Evolutionary conservation across 2,113 vertebrate species (phyloP), one percentile per base, ranked within the genome.

Genomic region (Dipodomys ordii): DNA sequence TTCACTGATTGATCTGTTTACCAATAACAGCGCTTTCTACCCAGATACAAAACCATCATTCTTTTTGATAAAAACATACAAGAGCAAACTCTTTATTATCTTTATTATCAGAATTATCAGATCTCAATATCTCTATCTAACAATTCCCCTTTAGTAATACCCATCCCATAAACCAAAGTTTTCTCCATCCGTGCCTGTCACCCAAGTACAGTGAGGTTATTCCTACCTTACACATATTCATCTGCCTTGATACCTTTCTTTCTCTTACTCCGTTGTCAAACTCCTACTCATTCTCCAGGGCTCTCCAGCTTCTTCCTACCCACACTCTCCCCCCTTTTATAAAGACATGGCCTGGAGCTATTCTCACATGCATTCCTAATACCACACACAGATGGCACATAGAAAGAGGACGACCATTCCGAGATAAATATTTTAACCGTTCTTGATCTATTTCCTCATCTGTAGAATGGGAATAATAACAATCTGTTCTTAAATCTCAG

Each of bases 381-480:
- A 32, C 28, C 39, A 74, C 25, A 13, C 35, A 69, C 7, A 39
- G 39, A 28, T 74, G 84, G 13, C 5, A 74, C 39, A 35, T 30
- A 79, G 44, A 83, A 73, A 49, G 27, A 62, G 62, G n/a, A 94
- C 3, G 44, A 12, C 22, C n/a, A 2, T 93, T 84, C 83, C 25
- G 32, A 35, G 65, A 74, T 71, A 77, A 60, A 39, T 84, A 65
- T 78, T 83, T 74, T 73, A 89, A 73, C 20, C 8, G 13, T 11
- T 73, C 57, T 93, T 30, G 79, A 19, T 80, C 60, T 64, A 2
- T 85, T 93, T 74, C 8, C 12, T 93, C 53, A 83, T 65, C 85
- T 93, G 32, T 72, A 67, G 94, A 74, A 86, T 76, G 30, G 49
- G 20, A 92, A 76, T 44, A 76, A 69, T 46, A 68, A 69, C 46